Percentiles rank a stretch among this genome's conserved stretches.
Conservation (phyloP, 2,888 invertebrate species). For the Lamproptera curius region DNA sequence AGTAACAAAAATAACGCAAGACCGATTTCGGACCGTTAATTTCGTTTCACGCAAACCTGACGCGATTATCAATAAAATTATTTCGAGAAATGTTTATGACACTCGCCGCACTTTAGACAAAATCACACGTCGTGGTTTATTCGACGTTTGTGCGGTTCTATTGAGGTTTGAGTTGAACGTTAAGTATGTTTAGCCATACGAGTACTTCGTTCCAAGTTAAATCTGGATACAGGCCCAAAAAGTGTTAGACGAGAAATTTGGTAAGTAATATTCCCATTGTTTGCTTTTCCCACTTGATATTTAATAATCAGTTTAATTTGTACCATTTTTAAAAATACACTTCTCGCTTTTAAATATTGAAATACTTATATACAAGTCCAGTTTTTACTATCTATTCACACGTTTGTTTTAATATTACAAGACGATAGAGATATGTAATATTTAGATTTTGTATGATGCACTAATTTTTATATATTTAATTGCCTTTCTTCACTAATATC, state of each 20-base stretch:
- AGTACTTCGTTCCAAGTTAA: slow-evolving; percentile 45
- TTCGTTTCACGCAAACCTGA: slow-evolving; percentile 45
- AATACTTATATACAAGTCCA: no score
- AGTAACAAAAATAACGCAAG: slow-evolving; percentile 67
- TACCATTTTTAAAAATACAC: no score
- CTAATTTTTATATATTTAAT: no score
- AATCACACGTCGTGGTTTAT: slow-evolving; percentile 22
- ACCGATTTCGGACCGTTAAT: slow-evolving; percentile 41
- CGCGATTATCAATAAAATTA: slow-evolving; percentile 46
- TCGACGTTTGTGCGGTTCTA: slow-evolving; percentile 22
- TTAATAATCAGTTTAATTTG: no score
- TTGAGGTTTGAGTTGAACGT: slow-evolving; percentile 11
- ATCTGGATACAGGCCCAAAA: slow-evolving; percentile 37
- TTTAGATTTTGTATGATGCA: no score
- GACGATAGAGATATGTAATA: no score
- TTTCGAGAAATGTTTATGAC: slow-evolving; percentile 39
- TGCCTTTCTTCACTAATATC: no score
- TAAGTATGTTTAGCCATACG: slow-evolving; percentile 57
- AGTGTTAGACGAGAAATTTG: slow-evolving; percentile 24
- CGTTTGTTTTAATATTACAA: no score
- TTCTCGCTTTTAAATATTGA: no score
- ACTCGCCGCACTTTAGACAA: slow-evolving; percentile 28
- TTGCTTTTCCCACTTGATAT: no score
- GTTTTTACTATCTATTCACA: no score
- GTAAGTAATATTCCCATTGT: slow-evolving; percentile 13